Evolutionary conservation across 2,113 vertebrate species (phyloP).

Genomic region (Entomyzon cyanotis): DNA sequence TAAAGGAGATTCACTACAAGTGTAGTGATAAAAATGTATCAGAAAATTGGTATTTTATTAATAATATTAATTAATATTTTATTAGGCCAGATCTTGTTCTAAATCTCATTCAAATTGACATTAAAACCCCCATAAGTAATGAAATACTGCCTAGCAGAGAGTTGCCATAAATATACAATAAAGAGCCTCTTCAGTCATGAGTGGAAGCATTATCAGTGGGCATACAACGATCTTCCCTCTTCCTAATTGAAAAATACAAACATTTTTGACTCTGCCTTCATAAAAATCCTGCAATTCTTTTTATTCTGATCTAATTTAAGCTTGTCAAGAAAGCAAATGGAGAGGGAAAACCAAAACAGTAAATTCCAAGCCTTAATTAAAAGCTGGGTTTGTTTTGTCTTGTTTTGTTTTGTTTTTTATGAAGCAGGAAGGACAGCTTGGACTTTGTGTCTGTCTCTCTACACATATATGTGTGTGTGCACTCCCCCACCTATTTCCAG

Average conservation of each 20-base stretch:
- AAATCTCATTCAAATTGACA: background rate
- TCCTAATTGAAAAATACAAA: background rate
- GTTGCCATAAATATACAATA: background rate
- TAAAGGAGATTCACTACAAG: background rate
- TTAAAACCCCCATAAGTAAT: background rate
- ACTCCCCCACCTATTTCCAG: background rate
- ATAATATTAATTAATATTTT: background rate
- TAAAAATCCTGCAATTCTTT: background rate
- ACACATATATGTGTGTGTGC: accelerated
- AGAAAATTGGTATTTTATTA: background rate
- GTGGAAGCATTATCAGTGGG: background rate
- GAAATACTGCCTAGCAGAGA: background rate
- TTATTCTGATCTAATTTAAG: background rate
- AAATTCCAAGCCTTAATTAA: background rate
- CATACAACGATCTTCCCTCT: background rate
- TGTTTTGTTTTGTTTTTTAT: background rate
- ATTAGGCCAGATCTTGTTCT: background rate
- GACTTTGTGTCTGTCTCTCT: background rate
- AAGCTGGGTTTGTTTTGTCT: background rate
- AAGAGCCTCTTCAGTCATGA: background rate
- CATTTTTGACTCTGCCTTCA: background rate
- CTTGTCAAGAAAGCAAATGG: background rate
- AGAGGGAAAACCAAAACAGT: background rate
- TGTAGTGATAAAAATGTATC: background rate
- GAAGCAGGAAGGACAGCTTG: background rate